These are phyloP conservation scores for Fukomys damarensis DNA, from an alignment of 2,113 vertebrate species.

Conservation along the genomic window DNA sequence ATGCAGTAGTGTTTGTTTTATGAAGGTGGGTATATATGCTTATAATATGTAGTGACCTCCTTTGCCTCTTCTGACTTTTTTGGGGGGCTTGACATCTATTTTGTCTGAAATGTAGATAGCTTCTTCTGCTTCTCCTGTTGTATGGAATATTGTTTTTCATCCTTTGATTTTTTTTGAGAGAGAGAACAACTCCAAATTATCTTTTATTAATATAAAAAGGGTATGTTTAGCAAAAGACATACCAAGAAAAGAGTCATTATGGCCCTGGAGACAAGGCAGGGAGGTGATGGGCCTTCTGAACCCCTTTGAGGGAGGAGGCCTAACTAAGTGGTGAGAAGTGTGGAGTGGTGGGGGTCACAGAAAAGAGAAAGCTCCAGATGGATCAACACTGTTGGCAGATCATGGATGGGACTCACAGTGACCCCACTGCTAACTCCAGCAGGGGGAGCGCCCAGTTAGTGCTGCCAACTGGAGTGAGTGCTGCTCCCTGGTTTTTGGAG, in stretches of 20 bases:
- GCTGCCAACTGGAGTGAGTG: conserved; percentile 48
- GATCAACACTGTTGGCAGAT: conserved; percentile 53
- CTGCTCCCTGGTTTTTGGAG: conserved; percentile 61
- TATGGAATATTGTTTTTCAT: too few relatives aligned
- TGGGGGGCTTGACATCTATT: too few relatives aligned
- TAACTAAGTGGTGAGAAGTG: conserved; percentile 1
- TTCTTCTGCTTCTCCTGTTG: too few relatives aligned
- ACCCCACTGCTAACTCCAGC: conserved; percentile 36
- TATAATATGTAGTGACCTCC: too few relatives aligned
- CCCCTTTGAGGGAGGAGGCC: not conserved
- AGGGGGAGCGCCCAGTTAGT: not conserved
- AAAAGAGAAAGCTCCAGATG: not conserved
- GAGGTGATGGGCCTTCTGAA: conserved; percentile 34
- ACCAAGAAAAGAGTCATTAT: conserved; percentile 68
- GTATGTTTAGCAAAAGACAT: conserved; percentile 81
- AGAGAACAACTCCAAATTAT: conserved; percentile 79
- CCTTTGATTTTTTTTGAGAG: too few relatives aligned
- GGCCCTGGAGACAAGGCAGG: conserved; percentile 68
- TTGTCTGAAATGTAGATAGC: too few relatives aligned
- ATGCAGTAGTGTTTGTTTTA: too few relatives aligned
- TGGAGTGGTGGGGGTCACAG: conserved; percentile 43
- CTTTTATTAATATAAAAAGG: conserved; percentile 83
- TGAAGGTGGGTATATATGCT: too few relatives aligned
- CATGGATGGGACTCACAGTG: conserved; percentile 44
- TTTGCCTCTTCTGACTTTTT: too few relatives aligned